Conservation (phyloP, 2,888 invertebrate genomes). For the Empis stercorea region DNA sequence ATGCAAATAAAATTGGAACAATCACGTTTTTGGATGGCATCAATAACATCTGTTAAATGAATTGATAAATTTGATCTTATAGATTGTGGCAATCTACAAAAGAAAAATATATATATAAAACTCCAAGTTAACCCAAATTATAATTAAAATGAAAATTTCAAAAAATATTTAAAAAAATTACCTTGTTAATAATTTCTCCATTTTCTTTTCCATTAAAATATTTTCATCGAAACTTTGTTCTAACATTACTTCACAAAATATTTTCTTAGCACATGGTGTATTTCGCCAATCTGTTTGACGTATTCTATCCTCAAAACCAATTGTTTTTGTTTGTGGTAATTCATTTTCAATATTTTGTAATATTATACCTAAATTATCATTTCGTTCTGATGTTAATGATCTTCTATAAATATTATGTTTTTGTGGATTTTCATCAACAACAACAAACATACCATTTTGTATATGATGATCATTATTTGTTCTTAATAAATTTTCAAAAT, state of each 20-base stretch:
- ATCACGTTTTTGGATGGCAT: slow-evolving; percentile 54
- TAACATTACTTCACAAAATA: slow-evolving; percentile 64
- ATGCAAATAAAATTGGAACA: slow-evolving; percentile 50
- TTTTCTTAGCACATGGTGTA: slow-evolving; percentile 62
- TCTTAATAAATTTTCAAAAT: slow-evolving; percentile 26
- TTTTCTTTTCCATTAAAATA: slow-evolving; percentile 67
- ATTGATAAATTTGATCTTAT: slow-evolving; percentile 46
- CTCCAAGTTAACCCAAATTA: no score
- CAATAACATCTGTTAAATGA: slow-evolving; percentile 62
- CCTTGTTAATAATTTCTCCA: slow-evolving; percentile 58
- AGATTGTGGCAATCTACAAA: slow-evolving; percentile 51
- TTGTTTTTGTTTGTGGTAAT: slow-evolving; percentile 7
- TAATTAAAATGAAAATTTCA: slow-evolving; percentile 14
- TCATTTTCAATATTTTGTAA: slow-evolving; percentile 22
- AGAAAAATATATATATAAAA: slow-evolving; percentile 16
- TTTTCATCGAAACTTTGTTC: slow-evolving; percentile 55
- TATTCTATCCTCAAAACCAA: slow-evolving; percentile 31
- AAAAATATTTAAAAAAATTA: slow-evolving; percentile 29
- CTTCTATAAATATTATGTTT: slow-evolving; percentile 14
- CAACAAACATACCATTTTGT: slow-evolving; percentile 11
- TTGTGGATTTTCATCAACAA: slow-evolving; percentile 9
- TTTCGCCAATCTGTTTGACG: slow-evolving; percentile 53
- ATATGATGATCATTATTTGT: no score
- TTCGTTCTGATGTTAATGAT: slow-evolving; percentile 26
- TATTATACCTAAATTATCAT: slow-evolving; percentile 34